Conservation (phyloP, 1,140 invertebrate species). For the Parapsyche elsis region DNA sequence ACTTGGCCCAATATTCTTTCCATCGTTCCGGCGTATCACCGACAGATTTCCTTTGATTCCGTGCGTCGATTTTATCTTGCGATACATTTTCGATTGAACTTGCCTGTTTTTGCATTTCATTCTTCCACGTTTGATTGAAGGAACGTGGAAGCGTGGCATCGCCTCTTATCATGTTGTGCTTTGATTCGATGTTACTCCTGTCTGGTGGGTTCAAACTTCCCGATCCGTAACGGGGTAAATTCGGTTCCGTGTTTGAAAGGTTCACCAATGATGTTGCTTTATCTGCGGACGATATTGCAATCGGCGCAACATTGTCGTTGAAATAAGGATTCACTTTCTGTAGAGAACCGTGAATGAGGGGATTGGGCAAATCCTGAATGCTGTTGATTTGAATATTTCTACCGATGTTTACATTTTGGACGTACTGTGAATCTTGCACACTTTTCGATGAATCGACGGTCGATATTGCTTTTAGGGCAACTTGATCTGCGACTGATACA, state of each 20-base stretch:
- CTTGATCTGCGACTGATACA: slow-evolving; percentile 23
- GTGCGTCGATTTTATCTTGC: neutral
- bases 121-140: neutral
- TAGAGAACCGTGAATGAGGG: too few species aligned
- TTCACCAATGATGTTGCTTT: neutral
- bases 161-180: slow-evolving; percentile 7
- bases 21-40: slow-evolving; percentile 51
- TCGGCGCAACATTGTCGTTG: neutral
- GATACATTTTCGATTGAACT: neutral
- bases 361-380: neutral
- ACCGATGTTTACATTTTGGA: neutral
- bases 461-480: neutral
- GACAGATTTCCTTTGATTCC: slow-evolving; percentile 11
- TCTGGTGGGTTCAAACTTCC: neutral
- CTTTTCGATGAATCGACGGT: neutral
- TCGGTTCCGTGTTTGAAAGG: neutral
- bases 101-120: slow-evolving; percentile 4
- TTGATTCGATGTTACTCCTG: neutral
- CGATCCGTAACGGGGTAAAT: neutral
- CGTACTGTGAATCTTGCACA: neutral
- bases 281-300: neutral
- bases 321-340: too few species aligned
- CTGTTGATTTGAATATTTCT: neutral
- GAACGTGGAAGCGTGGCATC: slow-evolving; percentile 13
- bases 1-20: slow-evolving; percentile 67